Percentiles rank a stretch among this genome's conserved stretches.
phyloP scores from a whole-genome alignment of 2,113 vertebrate genomes.

The Brachyhypopomus gauderio region DNA sequence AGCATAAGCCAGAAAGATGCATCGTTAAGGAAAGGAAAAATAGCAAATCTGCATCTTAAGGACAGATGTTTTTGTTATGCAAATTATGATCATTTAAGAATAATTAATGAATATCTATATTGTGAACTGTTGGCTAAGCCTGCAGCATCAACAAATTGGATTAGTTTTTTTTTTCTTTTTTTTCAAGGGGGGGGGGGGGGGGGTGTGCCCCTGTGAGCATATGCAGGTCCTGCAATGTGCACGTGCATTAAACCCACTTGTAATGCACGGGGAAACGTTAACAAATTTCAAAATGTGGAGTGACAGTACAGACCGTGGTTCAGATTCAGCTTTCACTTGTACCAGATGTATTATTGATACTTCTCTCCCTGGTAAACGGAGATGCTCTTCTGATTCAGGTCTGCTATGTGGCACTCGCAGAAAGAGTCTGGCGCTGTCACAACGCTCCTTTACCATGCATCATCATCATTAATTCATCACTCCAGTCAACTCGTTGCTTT shows the following conservation, averaged over 20 bases:
- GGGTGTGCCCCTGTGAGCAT: no score
- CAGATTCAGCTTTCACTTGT: constrained; percentile 47
- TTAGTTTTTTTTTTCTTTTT: background rate
- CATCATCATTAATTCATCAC: constrained; percentile 17
- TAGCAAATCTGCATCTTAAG: background rate
- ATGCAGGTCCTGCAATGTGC: background rate
- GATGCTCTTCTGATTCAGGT: constrained; percentile 27
- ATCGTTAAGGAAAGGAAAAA: background rate
- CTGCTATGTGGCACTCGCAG: constrained; percentile 2
- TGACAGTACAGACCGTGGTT: constrained; percentile 8
- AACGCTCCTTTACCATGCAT: background rate
- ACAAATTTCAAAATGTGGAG: background rate
- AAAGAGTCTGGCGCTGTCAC: background rate
- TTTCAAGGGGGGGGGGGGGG: no score
- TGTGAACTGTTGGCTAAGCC: background rate
- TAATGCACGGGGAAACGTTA: background rate
- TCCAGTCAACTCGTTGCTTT: background rate
- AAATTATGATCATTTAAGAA: constrained; percentile 2
- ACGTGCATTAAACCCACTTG: background rate
- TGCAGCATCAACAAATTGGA: constrained; percentile 11
- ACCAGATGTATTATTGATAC: constrained; percentile 61
- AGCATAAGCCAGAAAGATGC: background rate
- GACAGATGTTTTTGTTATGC: constrained; percentile 4
- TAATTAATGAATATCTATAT: constrained; percentile 19
- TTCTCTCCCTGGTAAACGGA: constrained; percentile 39